Evolutionary conservation across 1,140 invertebrate genomes (phyloP), one percentile per base, ranked within the genome.

Genomic region (Zaprionus davidi): DNA sequence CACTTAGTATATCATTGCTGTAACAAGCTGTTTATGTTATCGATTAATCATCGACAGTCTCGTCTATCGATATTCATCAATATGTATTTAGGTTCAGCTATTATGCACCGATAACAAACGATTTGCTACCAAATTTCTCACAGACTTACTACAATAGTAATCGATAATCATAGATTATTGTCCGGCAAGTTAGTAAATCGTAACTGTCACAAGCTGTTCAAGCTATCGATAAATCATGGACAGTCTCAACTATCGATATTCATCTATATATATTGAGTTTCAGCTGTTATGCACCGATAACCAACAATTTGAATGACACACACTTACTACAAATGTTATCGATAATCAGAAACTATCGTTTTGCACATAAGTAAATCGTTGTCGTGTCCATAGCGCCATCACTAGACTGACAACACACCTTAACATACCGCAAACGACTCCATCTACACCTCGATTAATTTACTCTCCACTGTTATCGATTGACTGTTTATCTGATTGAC

Each of bases 391-490:
- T 34, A 34, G 9, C 11, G 31, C 3, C 31, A 11, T 34, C 9
- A 11, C 9, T n/a, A 41, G 38, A 5, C 38, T 5, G 38, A 41
- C 38, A 49, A 49, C 46, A 49, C 46, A 51, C 46, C 38, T 15
- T 15, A 15, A n/a, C 5, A 34, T 11, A 46, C 41, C n/a, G n/a
- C 7, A 46, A 46, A 17, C 41, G 46, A 51, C 46, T 51, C 11
- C 12, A 24, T 51, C 46, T 20, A 13, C 46, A 51, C 7, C 20
- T 51, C 46, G 46, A 24, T 46, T 17, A 46, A 46, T 51, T 51
- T 24, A 24, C 46, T 51, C 22, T 20, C 20, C 24, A 24, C 46
- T 51, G 46, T 51, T 51, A 51, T 24, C 46, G 46, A 51, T 51
- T 24, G 46, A 51, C 46, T 51, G 20, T 13, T 22, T 20, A 51